These are phyloP conservation scores for Tricholauxania praeusta DNA, from an alignment of 2,888 invertebrate species.

Conservation along the genomic window DNA sequence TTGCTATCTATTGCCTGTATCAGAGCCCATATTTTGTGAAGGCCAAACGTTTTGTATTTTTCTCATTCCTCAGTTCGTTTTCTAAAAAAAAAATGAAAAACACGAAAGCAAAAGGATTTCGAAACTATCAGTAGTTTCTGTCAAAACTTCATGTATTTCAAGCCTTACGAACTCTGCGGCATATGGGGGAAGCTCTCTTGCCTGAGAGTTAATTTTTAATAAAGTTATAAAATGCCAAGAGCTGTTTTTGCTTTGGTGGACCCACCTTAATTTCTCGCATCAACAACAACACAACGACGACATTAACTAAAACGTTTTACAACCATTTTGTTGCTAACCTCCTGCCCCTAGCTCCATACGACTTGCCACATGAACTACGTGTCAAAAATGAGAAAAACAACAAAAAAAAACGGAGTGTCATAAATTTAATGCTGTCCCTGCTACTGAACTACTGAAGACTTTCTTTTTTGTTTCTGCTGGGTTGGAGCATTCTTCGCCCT, in stretches of 20 bases:
- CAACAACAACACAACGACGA: slow-evolving; percentile 36
- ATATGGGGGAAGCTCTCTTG: no score
- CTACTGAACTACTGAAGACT: neutral
- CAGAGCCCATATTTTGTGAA: neutral
- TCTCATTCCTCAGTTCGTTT: no score
- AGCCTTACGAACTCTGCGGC: neutral
- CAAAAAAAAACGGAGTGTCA: slow-evolving; percentile 1
- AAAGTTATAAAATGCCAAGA: slow-evolving; percentile 21
- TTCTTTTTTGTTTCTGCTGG: neutral
- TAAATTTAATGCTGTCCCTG: slow-evolving; percentile 25
- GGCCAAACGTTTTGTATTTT: neutral
- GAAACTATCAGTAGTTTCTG: neutral
- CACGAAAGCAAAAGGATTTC: neutral
- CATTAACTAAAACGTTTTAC: slow-evolving; percentile 41
- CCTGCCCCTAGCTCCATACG: neutral
- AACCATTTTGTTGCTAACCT: slow-evolving; percentile 31
- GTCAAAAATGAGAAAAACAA: slow-evolving; percentile 17
- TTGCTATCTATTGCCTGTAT: slow-evolving; percentile 1
- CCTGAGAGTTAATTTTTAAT: slow-evolving; percentile 27
- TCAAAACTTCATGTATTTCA: neutral
- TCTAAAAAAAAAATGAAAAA: no score
- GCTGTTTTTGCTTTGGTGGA: slow-evolving; percentile 29
- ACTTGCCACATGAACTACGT: slow-evolving; percentile 2
- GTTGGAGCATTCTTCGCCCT: neutral
- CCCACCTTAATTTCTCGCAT: slow-evolving; percentile 47